Percentiles rank a stretch among this genome's conserved stretches.
Conservation (phyloP, 2,888 invertebrate species). For the Drosophila hamatofila region DNA sequence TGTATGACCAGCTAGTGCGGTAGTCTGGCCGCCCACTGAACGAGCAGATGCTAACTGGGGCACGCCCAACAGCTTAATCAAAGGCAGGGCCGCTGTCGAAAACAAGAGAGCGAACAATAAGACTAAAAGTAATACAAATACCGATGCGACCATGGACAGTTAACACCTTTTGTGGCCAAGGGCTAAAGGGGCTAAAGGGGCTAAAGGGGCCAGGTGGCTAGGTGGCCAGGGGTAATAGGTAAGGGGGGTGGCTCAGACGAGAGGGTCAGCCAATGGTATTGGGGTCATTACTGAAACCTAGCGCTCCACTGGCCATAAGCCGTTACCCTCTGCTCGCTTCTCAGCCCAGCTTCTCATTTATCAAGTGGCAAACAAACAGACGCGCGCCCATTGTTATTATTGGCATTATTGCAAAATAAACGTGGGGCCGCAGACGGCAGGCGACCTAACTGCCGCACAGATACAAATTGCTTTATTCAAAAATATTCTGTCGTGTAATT, state of each 20-base stretch:
- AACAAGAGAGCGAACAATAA: slow-evolving; percentile 33
- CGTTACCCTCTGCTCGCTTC: slow-evolving; percentile 18
- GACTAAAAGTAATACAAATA: slow-evolving; percentile 36
- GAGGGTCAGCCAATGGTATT: not conserved
- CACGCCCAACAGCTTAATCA: slow-evolving; percentile 74
- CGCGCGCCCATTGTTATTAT: slow-evolving; percentile 72
- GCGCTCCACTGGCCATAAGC: slow-evolving; percentile 8
- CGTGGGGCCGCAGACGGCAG: slow-evolving; percentile 26
- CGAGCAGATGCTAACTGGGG: slow-evolving; percentile 59
- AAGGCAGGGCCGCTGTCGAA: slow-evolving; percentile 52
- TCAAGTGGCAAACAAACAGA: slow-evolving; percentile 69
- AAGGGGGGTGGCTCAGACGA: not conserved
- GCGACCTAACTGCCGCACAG: slow-evolving; percentile 15
- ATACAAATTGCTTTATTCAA: slow-evolving; percentile 75
- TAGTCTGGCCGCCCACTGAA: slow-evolving; percentile 30
- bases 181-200: slow-evolving; percentile 4
- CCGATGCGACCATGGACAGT: slow-evolving; percentile 51
- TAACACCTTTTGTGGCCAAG: slow-evolving; percentile 55
- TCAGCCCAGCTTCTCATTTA: slow-evolving; percentile 64
- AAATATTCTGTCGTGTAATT: slow-evolving; percentile 58
- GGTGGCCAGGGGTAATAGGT: not conserved
- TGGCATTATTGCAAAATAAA: slow-evolving; percentile 71
- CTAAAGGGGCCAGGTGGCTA: not conserved
- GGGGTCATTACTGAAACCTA: slow-evolving; percentile 9
- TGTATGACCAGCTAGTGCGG: slow-evolving; percentile 12